phyloP scores from a whole-genome alignment of 2,888 invertebrate genomes.

The Drosophila engyochracea region DNA sequence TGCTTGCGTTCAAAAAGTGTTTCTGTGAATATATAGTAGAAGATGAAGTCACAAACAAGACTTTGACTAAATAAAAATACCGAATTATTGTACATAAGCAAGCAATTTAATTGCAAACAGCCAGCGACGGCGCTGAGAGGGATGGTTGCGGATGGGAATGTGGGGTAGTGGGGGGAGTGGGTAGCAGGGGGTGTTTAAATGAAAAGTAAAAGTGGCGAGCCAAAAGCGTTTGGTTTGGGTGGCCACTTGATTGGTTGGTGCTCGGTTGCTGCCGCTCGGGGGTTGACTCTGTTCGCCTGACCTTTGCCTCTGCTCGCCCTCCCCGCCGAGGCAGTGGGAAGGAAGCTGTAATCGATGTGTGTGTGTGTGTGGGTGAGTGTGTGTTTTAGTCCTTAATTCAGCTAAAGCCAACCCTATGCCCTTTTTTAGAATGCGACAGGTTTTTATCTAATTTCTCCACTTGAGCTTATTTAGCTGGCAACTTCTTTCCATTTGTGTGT shows the following conservation, averaged over 20 bases:
- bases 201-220: slow-evolving; percentile 77
- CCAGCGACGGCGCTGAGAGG: slow-evolving; percentile 4
- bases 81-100: slow-evolving; percentile 35
- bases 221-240: slow-evolving; percentile 77
- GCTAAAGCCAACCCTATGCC: slow-evolving; percentile 52
- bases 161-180: not conserved
- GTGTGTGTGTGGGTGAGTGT: slow-evolving; percentile 6
- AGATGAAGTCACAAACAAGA: slow-evolving; percentile 52
- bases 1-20: slow-evolving; percentile 84
- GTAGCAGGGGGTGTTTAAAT: slow-evolving; percentile 45
- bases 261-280: slow-evolving; percentile 55
- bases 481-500: slow-evolving; percentile 27
- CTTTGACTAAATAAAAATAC: slow-evolving; percentile 33
- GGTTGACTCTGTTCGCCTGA: slow-evolving; percentile 54
- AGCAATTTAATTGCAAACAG: slow-evolving; percentile 34
- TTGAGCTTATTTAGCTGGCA: slow-evolving; percentile 60
- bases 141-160: not conserved
- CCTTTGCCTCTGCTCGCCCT: slow-evolving; percentile 37
- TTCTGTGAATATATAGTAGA: slow-evolving; percentile 76
- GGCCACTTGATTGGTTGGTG: slow-evolving; percentile 78
- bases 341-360: slow-evolving; percentile 33
- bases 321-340: slow-evolving; percentile 4
- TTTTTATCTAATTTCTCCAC: slow-evolving; percentile 81
- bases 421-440: slow-evolving; percentile 57
- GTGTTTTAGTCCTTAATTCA: slow-evolving; percentile 61